Conservation (phyloP, 1,140 invertebrate genomes). For the Metopolophium dirhodum region DNA sequence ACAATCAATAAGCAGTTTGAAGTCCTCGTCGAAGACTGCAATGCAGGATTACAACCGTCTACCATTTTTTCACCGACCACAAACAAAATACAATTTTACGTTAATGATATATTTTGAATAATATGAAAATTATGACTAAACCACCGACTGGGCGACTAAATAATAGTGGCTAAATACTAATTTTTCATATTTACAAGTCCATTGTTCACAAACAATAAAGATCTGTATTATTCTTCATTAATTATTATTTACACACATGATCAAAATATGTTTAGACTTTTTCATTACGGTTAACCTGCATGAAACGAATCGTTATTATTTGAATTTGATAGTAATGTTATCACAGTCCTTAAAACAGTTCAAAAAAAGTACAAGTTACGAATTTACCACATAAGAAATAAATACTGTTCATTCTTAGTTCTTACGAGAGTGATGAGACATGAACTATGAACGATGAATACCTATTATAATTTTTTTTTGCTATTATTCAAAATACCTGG, state of each 20-base stretch:
- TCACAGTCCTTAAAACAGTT: not conserved
- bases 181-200: not conserved
- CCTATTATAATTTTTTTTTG: too few species aligned
- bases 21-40: not conserved
- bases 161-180: not conserved
- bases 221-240: not conserved
- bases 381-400: too few species aligned
- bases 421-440: too few species aligned
- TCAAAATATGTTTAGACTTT: not conserved
- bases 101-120: not conserved
- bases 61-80: not conserved
- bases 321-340: not conserved
- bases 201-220: not conserved
- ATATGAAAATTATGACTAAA: not conserved
- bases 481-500: too few species aligned
- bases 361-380: too few species aligned
- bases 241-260: not conserved
- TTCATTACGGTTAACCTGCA: not conserved
- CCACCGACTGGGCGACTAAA: not conserved
- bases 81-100: not conserved
- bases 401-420: too few species aligned
- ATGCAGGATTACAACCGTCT: conserved; percentile 28
- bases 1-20: conserved; percentile 34
- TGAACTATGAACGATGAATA: too few species aligned
- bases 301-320: not conserved